A percentile compares a stretch with the other conserved stretches of the same genome.
phyloP scores from a whole-genome alignment of 2,797 vertebrate species.

The Poeciliopsis turneri region DNA sequence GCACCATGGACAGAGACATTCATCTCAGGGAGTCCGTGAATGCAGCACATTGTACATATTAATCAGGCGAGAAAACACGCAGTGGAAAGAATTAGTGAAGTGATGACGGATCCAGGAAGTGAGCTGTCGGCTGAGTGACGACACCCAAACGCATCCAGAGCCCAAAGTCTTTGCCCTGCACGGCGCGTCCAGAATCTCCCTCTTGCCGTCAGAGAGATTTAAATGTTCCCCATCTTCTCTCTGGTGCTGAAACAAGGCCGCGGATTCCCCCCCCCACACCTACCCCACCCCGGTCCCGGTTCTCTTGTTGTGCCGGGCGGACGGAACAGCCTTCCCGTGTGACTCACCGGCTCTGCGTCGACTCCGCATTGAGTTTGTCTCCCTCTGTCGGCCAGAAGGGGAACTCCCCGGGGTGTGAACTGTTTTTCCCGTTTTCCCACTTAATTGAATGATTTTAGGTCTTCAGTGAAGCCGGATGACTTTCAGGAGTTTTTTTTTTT shows the following conservation, averaged over 20 bases:
- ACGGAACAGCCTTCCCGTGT: constrained; percentile 59
- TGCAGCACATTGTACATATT: not conserved
- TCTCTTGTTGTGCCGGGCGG: constrained; percentile 37
- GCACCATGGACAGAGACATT: constrained; percentile 68
- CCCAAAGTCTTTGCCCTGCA: not conserved
- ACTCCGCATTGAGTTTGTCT: constrained; percentile 38
- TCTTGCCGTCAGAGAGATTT: not conserved
- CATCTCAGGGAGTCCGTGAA: constrained; percentile 11
- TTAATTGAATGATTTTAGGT: not conserved
- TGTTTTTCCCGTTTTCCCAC: not conserved
- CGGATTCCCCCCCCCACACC: not conserved
- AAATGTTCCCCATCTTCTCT: not conserved
- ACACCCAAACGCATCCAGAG: not conserved
- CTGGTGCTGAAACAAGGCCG: constrained; percentile 9
- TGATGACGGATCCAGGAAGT: constrained; percentile 23
- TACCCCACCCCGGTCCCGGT: constrained; percentile 26
- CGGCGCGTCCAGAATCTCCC: not conserved
- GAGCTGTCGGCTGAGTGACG: not conserved
- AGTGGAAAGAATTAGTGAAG: not conserved
- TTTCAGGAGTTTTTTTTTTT: not conserved
- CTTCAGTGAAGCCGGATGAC: not conserved
- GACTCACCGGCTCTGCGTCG: constrained; percentile 64
- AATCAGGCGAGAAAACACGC: not conserved
- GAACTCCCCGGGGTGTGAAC: constrained; percentile 16
- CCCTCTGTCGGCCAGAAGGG: constrained; percentile 50